These are phyloP conservation scores for Falco peregrinus DNA, from an alignment of 2,797 vertebrate genomes.

Conservation along the genomic window DNA sequence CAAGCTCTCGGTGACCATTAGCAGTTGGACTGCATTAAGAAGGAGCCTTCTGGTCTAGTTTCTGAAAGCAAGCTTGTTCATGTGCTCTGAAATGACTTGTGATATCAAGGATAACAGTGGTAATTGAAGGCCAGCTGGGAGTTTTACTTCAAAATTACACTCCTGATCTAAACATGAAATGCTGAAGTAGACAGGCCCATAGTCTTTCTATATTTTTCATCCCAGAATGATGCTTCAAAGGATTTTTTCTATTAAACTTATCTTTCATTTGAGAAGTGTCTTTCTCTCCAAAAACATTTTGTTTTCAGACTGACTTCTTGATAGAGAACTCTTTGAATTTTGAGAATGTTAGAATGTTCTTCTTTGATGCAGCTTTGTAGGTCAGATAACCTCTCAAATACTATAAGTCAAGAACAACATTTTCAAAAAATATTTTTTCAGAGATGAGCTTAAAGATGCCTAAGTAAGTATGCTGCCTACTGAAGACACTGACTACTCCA, in stretches of 20 bases:
- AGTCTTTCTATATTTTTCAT: background rate
- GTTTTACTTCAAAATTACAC: background rate
- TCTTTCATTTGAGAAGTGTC: background rate
- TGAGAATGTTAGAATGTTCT: background rate
- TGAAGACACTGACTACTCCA: background rate
- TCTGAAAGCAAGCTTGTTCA: background rate
- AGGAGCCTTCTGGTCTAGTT: background rate
- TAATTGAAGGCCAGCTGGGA: background rate
- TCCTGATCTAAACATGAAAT: background rate
- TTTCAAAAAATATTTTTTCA: background rate
- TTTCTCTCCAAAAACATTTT: background rate
- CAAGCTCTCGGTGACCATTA: background rate
- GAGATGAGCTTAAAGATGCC: background rate
- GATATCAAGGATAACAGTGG: background rate
- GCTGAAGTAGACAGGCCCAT: background rate
- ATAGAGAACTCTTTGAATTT: background rate
- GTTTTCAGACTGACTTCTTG: background rate
- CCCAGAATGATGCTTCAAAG: background rate
- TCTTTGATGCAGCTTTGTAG: background rate
- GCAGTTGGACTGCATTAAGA: background rate
- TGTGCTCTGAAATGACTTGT: background rate
- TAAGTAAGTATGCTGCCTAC: background rate
- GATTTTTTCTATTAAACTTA: background rate
- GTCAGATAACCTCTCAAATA: background rate
- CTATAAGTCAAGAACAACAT: background rate